Base-by-base conservation (phyloP, 2,888 invertebrate genomes). In the Petrolisthes cinctipes region DNA sequence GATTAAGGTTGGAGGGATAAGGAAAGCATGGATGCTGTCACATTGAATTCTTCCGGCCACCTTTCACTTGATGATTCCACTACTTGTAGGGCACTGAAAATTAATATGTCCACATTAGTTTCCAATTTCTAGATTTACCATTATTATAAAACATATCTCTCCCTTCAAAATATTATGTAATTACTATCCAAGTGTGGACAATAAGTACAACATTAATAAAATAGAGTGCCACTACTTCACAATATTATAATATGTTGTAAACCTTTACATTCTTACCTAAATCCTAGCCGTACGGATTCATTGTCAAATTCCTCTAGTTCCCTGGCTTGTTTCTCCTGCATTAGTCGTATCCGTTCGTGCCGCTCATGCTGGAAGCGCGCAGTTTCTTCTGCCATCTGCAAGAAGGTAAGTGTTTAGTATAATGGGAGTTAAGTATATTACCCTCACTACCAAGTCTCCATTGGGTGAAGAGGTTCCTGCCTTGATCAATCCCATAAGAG, bases 241-340 rank as follows among this genome's bases (percentile, higher is more conserved):
- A 73, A 20, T 37, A 75, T 54, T 51, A 56, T 54, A 68, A 23
- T n/a, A 23, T n/a, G 1, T 79, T 66, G 17, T 53, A 17, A 9
- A 53, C 23, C n/a, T 56, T 37, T 37, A 37, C 37, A 37, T 37
- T 37, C 90, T 89, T 82, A 90, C 90, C 86, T 85, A 83, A 98
- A 97, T 92, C 99, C 99, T 94, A 97, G 95, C 91, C 96, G 94
- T 90, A 96, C 95, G 92, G 98, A 98, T 94, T 99, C 98, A 92
- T 96, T 96, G 94, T 99, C 99, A 94, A 99, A 99, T 92, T 96
- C 96, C 92, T 97, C 97, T 92, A 98, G 94, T 92, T 98, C 98
- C 90, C 96, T 95, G 93, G 97, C 96, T 93, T 99, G 98, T 91
- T 96, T 95, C 92, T 98, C 98, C 93, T 97, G 96, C 92, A 98